Base-by-base conservation (phyloP, 1,140 invertebrate species). In the Eumeta japonica region DNA sequence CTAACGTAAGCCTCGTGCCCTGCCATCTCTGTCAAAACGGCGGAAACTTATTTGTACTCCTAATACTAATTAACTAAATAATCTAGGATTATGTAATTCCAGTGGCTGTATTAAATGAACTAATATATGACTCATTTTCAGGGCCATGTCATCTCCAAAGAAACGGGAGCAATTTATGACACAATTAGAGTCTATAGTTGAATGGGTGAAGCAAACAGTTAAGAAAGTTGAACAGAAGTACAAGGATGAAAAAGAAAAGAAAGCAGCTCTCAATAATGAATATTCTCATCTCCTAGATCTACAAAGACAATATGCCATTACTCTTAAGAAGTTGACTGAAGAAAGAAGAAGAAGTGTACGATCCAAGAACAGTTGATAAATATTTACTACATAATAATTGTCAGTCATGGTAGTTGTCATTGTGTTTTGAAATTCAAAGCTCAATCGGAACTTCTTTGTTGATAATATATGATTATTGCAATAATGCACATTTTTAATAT, bases 141-240 rank as follows among this genome's bases (percentile, higher is more conserved):
- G 84, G 65, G 86, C 86, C 17, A 86, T 88, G 84, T 71, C 79
- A 20, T 86, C 83, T 13, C 51, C 66, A 4, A 80, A 80, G 40
- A 81, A 82, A 9, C 87, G 87, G 55, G 89, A 92, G 56, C 87
- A 94, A 60, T 95, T 95, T 63, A 78, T 95, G 44, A 82, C 85
- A 37, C 91, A 96, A 63, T 87, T 95, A 52, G 88, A 94, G 55
- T 80, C 82, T 10, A 94, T 94, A 60, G 86, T 94, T 1, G 85
- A 89, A 30, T 86, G 88, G 37, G 85, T 96, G 2, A 87, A 87
- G 54, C 83, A 85, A 50, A 92, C 89, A 39, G 86, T 88, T 50
- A 65, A 76, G 7, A 94, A 91, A 77, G 86, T 90, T 2, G 76
- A 80, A 29, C 67, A 62, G 16, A 79, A 81, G 36, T 83, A 79